These are phyloP conservation scores for Phasianus colchicus DNA, from an alignment of 2,113 vertebrate genomes.

Conservation along the genomic window DNA sequence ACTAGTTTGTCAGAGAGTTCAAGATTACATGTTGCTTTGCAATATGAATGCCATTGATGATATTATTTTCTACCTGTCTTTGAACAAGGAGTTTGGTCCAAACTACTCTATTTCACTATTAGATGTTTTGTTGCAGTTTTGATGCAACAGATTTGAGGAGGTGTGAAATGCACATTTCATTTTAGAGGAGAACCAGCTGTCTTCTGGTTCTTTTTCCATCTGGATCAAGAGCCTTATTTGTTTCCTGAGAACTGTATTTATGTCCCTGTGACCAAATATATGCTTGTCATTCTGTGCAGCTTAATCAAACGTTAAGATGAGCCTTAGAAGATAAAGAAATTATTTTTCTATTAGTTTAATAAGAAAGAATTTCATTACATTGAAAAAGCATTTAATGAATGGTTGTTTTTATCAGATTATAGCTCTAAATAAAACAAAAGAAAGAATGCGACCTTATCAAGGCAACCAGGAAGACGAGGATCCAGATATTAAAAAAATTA, in stretches of 20 bases:
- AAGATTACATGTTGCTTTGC: neutral
- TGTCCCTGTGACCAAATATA: neutral
- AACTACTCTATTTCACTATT: neutral
- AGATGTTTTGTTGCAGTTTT: neutral
- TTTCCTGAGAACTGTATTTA: neutral
- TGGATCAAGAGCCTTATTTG: neutral
- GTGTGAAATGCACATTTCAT: neutral
- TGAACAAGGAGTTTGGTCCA: neutral
- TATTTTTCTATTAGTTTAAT: neutral
- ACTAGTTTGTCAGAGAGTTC: neutral
- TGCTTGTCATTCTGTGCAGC: neutral
- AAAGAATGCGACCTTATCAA: slow-evolving; percentile 96
- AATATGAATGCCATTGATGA: neutral
- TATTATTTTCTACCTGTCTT: neutral
- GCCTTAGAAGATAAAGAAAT: neutral
- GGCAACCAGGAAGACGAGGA: slow-evolving; percentile 92
- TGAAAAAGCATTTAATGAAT: neutral
- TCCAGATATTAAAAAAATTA: slow-evolving; percentile 99
- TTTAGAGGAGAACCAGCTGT: neutral
- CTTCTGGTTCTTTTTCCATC: neutral
- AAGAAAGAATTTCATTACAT: neutral
- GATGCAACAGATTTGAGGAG: neutral
- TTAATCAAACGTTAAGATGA: neutral
- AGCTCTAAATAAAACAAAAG: slow-evolving; percentile 98
- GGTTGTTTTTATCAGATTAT: slow-evolving; percentile 85